Evolutionary conservation across 2,888 invertebrate genomes (phyloP).

Genomic region (Oxycera nigricornis): DNA sequence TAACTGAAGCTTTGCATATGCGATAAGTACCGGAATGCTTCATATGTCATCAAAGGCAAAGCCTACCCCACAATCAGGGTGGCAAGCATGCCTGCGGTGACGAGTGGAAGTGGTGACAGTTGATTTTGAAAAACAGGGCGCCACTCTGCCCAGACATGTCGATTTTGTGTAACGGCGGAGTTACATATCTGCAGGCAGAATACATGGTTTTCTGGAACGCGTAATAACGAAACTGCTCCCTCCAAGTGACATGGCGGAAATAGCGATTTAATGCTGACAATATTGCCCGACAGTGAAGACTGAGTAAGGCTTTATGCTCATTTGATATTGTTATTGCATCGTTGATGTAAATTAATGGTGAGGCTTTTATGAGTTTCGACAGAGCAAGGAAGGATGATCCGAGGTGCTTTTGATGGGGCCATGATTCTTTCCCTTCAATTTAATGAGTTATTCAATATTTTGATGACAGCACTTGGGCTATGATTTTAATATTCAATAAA

Average conservation of each 20-base stretch:
- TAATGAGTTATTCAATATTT: too few species aligned
- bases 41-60: neutral
- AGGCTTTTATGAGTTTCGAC: neutral
- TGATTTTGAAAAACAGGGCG: conserved; percentile 41
- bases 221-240: neutral
- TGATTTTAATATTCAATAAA: too few species aligned
- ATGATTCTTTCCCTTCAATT: too few species aligned
- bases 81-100: conserved; percentile 7
- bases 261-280: conserved; percentile 20
- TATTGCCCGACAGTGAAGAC: neutral
- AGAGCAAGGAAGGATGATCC: neutral
- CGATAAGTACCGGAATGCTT: neutral
- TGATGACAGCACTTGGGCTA: too few species aligned
- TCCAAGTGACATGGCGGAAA: conserved; percentile 14
- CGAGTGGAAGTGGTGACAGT: conserved; percentile 24
- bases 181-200: conserved; percentile 5
- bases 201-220: neutral
- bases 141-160: conserved; percentile 44
- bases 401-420: too few species aligned
- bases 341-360: conserved; percentile 20
- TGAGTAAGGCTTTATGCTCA: neutral
- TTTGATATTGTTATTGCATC: conserved; percentile 14
- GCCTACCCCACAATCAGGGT: neutral
- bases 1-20: neutral
- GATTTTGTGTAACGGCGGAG: conserved; percentile 41